Evolutionary conservation across 1,140 invertebrate genomes (phyloP).

Genomic region (Caenorhabditis remanei): DNA sequence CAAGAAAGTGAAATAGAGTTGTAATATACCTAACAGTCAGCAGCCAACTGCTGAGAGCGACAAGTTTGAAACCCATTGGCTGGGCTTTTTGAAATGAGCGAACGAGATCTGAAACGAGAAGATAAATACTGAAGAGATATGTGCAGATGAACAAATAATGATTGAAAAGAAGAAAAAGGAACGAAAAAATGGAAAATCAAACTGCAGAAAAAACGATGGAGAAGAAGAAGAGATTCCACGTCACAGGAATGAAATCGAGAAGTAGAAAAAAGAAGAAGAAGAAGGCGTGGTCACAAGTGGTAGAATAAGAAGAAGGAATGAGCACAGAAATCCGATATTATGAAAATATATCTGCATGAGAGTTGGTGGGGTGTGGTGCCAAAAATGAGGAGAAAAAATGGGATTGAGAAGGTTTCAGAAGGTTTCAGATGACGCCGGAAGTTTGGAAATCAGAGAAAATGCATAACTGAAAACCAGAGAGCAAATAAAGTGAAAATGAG

Average conservation of each 20-base stretch:
- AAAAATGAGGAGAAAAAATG: conserved; percentile 27
- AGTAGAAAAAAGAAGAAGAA: conserved; percentile 22
- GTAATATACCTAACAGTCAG: conserved; percentile 29
- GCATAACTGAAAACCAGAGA: neutral
- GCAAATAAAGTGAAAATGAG: neutral
- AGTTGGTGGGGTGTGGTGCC: neutral
- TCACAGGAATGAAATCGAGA: conserved; percentile 47
- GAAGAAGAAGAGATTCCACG: neutral
- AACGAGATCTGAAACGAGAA: conserved; percentile 45
- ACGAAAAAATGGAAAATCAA: conserved; percentile 17
- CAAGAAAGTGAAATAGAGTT: neutral
- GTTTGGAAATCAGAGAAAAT: neutral
- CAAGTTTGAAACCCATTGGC: conserved; percentile 54
- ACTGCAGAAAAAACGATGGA: conserved; percentile 12
- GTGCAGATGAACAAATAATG: conserved; percentile 29
- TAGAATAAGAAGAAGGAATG: conserved; percentile 8
- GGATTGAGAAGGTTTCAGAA: conserved; percentile 10
- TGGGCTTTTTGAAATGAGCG: conserved; percentile 34
- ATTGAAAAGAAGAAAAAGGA: neutral
- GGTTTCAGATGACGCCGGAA: conserved; percentile 54
- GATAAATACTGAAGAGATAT: conserved; percentile 30
- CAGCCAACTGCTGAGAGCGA: conserved; percentile 46
- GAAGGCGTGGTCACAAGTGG: conserved; percentile 36
- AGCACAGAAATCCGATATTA: conserved; percentile 30
- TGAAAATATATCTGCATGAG: conserved; percentile 56